phyloP scores from a whole-genome alignment of 2,113 vertebrate genomes.

The Ramphastos sulfuratus region DNA sequence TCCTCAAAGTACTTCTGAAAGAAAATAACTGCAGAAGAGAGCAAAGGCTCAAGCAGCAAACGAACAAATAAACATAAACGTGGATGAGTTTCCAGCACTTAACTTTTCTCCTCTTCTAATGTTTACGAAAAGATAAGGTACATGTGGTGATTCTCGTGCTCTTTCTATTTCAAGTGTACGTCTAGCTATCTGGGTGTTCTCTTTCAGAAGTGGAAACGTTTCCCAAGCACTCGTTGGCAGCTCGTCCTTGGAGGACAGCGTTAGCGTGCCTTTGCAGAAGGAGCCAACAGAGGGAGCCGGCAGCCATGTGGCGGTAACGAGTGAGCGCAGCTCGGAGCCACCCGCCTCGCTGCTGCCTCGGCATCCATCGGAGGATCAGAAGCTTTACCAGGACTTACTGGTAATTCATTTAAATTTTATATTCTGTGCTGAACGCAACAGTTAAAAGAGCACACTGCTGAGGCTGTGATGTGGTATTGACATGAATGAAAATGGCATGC shows the following conservation, averaged over 20 bases:
- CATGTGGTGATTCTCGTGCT: too few species aligned
- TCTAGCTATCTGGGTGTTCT: background rate
- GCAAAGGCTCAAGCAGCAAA: background rate
- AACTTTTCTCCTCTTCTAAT: background rate
- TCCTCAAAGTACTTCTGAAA: background rate
- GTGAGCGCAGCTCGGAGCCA: background rate
- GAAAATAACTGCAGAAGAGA: background rate
- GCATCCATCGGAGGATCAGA: conserved; percentile 66
- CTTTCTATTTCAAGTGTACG: background rate
- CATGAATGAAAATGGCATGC: rapidly evolving
- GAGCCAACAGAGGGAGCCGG: conserved; percentile 65
- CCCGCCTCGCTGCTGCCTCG: background rate
- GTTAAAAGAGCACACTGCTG: background rate
- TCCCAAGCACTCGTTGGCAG: conserved; percentile 23
- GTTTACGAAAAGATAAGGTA: background rate
- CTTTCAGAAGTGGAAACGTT: conserved; percentile 31
- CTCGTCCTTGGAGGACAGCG: conserved; percentile 70
- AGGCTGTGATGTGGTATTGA: background rate
- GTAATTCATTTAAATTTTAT: conserved; percentile 60
- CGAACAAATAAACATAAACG: background rate
- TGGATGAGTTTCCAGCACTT: background rate
- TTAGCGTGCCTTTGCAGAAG: conserved; percentile 67
- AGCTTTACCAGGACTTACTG: conserved; percentile 83
- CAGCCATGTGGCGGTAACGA: conserved; percentile 24
- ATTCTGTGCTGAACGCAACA: background rate